These are phyloP conservation scores for Florisuga fusca DNA, from an alignment of 2,797 vertebrate species.

Conservation along the genomic window DNA sequence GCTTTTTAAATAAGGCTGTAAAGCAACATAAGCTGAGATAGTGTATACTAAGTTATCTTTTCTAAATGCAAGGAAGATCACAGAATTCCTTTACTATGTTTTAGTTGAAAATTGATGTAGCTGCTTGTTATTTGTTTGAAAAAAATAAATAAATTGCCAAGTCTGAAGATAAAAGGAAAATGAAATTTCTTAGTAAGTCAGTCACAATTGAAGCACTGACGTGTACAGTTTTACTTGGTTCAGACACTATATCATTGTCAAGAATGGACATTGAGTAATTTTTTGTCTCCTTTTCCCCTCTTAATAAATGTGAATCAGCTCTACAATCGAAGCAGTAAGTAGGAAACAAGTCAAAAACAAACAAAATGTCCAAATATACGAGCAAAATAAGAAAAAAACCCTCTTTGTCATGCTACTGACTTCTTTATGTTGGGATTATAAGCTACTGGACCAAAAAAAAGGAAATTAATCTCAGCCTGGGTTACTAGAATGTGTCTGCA, in stretches of 20 bases:
- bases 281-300: background rate
- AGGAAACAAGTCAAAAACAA: background rate
- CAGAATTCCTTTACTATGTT: background rate
- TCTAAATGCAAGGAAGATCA: background rate
- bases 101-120: background rate
- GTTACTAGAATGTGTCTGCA: background rate
- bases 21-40: background rate
- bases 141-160: background rate
- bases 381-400: background rate
- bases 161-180: background rate
- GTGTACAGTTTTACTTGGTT: background rate
- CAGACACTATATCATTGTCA: background rate
- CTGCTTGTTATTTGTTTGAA: background rate
- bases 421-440: background rate
- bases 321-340: background rate
- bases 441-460: background rate
- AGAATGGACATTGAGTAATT: accelerated
- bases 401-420: background rate
- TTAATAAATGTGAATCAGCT: background rate
- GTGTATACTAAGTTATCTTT: background rate
- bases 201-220: background rate
- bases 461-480: background rate
- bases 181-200: background rate
- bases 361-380: background rate
- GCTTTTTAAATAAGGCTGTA: background rate